phyloP scores from a whole-genome alignment of 1,140 invertebrate genomes.

The Thrips palmi region DNA sequence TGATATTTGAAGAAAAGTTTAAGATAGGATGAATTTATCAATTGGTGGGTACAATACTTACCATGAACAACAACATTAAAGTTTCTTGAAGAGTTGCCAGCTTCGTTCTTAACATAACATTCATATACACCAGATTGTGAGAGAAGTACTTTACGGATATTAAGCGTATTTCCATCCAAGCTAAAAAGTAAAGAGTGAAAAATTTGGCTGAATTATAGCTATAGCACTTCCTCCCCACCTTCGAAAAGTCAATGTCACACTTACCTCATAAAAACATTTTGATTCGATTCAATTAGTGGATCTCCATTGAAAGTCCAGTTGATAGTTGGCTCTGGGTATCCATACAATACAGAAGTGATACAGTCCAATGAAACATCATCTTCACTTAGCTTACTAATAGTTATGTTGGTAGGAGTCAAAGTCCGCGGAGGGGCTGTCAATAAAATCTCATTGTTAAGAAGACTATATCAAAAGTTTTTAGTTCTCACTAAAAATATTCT shows the following conservation, averaged over 20 bases:
- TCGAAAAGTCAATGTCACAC: too few species aligned
- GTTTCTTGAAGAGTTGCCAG: slow-evolving; percentile 30
- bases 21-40: too few species aligned
- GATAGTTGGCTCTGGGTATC: slow-evolving; percentile 5
- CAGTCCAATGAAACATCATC: slow-evolving; percentile 3
- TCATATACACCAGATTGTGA: slow-evolving; percentile 23
- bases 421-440: too few species aligned
- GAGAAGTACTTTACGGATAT: slow-evolving; percentile 12
- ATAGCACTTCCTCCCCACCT: too few species aligned
- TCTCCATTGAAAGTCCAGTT: slow-evolving; percentile 5
- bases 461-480: too few species aligned
- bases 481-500: slow-evolving; percentile 1
- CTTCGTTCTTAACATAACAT: slow-evolving; percentile 32
- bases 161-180: slow-evolving; percentile 9
- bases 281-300: not conserved
- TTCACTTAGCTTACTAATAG: too few species aligned
- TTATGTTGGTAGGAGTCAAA: too few species aligned
- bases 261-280: not conserved
- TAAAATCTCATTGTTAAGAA: too few species aligned
- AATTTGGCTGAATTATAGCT: too few species aligned
- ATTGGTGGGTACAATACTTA: slow-evolving; percentile 22
- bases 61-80: slow-evolving; percentile 30
- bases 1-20: not conserved
- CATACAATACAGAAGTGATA: not conserved
- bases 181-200: too few species aligned